A percentile compares a stretch with the other conserved stretches of the same genome.
phyloP scores from a whole-genome alignment of 2,113 vertebrate species.

The Carlito syrichta region DNA sequence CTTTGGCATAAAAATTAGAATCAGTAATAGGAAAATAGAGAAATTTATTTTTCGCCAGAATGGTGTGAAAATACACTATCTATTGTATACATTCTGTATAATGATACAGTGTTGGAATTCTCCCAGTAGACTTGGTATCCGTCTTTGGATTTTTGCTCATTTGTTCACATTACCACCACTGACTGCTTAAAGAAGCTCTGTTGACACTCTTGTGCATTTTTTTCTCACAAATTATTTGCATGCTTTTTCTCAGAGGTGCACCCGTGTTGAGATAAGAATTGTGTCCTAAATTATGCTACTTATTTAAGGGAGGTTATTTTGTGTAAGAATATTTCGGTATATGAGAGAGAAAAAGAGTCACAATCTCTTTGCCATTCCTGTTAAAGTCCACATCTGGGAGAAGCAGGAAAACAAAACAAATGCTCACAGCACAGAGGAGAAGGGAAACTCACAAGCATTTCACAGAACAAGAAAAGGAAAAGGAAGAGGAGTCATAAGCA shows the following conservation, averaged over 20 bases:
- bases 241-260: neutral
- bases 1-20: neutral
- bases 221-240: neutral
- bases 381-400: neutral
- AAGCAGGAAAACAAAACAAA: neutral
- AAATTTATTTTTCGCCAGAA: neutral
- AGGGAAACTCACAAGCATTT: neutral
- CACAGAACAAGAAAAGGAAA: too few relatives aligned
- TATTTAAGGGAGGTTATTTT: neutral
- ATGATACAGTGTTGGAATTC: neutral
- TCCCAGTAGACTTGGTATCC: neutral
- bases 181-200: neutral
- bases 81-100: neutral
- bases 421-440: fast-evolving
- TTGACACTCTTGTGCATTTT: neutral
- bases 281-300: neutral
- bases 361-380: neutral
- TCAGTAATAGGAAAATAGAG: neutral
- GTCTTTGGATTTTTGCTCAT: neutral
- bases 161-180: neutral
- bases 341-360: too few relatives aligned
- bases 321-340: neutral
- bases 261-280: neutral
- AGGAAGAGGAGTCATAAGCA: neutral
- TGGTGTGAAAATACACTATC: neutral